Evolutionary conservation across 2,113 vertebrate species (phyloP).

Genomic region (Girardinichthys multiradiatus): DNA sequence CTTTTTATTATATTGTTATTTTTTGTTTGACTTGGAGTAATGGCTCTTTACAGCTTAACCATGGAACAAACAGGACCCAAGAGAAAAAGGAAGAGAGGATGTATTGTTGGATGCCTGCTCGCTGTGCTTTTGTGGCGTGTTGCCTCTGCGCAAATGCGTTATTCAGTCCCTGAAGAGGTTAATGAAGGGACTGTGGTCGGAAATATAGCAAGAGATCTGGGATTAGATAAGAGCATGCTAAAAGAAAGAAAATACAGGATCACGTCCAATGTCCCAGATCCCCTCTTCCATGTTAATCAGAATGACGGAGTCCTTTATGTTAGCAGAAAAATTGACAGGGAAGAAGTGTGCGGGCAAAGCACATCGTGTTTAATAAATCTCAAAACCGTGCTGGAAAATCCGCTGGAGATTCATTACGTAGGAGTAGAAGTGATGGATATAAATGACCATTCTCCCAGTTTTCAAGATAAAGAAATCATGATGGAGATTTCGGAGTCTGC

Average conservation of each 20-base stretch:
- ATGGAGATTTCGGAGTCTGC: constrained; percentile 70
- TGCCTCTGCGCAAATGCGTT: constrained; percentile 68
- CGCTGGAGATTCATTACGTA: constrained; percentile 73
- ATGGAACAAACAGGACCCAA: constrained; percentile 38
- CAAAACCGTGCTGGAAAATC: constrained; percentile 73
- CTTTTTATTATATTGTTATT: background rate
- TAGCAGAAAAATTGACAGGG: constrained; percentile 69
- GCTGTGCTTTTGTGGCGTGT: constrained; percentile 35
- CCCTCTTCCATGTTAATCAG: constrained; percentile 69
- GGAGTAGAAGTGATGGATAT: constrained; percentile 71
- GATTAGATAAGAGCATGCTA: constrained; percentile 58
- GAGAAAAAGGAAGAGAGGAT: constrained; percentile 2
- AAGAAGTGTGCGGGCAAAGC: constrained; percentile 15
- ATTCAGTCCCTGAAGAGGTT: constrained; percentile 70
- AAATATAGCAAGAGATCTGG: constrained; percentile 77
- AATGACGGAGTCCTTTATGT: constrained; percentile 69
- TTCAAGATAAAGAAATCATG: constrained; percentile 39
- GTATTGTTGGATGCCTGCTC: constrained; percentile 17
- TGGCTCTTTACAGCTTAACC: no score
- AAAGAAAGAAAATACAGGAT: constrained; percentile 66
- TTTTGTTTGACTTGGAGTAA: no score
- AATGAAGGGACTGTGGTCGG: constrained; percentile 70
- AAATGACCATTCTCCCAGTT: constrained; percentile 75
- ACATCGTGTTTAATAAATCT: background rate
- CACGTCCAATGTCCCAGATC: constrained; percentile 50